Percentiles rank a stretch among this genome's conserved stretches.
Evolutionary conservation across 2,797 vertebrate genomes (phyloP).

Genomic region (Microtus obscurus): DNA sequence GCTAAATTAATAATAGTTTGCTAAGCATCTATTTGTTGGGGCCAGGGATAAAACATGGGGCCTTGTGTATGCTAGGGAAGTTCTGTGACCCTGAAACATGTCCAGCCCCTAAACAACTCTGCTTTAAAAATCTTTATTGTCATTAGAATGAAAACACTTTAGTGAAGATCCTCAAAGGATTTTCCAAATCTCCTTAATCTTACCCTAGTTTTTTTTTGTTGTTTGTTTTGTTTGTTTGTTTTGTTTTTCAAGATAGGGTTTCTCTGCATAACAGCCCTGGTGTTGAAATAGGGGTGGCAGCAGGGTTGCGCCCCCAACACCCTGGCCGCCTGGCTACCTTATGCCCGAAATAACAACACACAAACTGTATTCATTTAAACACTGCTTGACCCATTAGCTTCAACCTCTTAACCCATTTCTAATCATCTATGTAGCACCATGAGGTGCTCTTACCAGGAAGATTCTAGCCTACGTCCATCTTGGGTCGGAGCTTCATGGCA

Average conservation of each 20-base stretch:
- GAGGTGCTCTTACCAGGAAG: too few relatives aligned
- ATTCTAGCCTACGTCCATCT: too few relatives aligned
- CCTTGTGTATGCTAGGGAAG: background rate
- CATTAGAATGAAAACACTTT: background rate
- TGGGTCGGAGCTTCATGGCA: too few relatives aligned
- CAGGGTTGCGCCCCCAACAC: too few relatives aligned
- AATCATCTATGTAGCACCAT: too few relatives aligned
- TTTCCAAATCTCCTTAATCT: background rate
- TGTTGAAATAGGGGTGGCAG: too few relatives aligned
- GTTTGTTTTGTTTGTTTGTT: background rate
- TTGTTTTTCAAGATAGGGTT: background rate
- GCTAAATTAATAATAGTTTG: conserved; percentile 9
- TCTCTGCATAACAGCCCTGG: background rate
- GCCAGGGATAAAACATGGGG: background rate
- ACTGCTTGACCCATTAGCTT: too few relatives aligned
- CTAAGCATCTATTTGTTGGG: background rate
- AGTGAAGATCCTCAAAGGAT: background rate
- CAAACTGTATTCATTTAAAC: too few relatives aligned
- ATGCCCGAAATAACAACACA: too few relatives aligned
- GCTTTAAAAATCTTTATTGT: background rate
- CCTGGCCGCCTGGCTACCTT: too few relatives aligned
- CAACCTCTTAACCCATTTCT: too few relatives aligned
- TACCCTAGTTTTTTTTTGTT: background rate
- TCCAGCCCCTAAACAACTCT: background rate
- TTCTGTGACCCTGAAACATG: background rate